phyloP scores from a whole-genome alignment of 2,888 invertebrate genomes.

The Brachypterus glaber region DNA sequence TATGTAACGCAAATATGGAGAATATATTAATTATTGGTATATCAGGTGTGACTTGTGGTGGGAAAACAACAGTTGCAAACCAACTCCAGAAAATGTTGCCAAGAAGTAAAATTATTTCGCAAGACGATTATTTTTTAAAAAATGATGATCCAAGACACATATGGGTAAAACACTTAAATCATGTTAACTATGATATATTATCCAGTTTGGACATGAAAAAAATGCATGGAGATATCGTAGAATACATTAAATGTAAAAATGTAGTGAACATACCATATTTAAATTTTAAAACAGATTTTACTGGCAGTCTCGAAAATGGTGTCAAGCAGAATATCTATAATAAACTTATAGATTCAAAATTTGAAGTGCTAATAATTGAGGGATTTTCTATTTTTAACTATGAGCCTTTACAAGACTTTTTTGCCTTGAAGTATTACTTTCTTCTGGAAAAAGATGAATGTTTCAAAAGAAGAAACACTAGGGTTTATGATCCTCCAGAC shows the following conservation, averaged over 20 bases:
- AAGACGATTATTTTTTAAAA: conserved; percentile 68
- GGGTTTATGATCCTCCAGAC: conserved; percentile 81
- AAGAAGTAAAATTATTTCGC: conserved; percentile 48
- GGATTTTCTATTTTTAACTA: conserved; percentile 69
- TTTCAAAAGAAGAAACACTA: conserved; percentile 47
- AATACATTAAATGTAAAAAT: conserved; percentile 29
- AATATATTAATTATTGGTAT: conserved; percentile 55
- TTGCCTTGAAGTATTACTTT: conserved; percentile 65
- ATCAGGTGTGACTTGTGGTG: conserved; percentile 74
- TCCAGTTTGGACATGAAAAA: conserved; percentile 62
- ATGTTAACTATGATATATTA: conserved; percentile 68
- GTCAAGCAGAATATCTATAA: conserved; percentile 15
- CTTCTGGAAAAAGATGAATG: conserved; percentile 61
- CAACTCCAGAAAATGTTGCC: conserved; percentile 43
- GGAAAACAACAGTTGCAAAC: conserved; percentile 66
- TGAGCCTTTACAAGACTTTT: conserved; percentile 54
- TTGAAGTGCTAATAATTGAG: conserved; percentile 58
- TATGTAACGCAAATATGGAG: no score
- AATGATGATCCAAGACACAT: conserved; percentile 56
- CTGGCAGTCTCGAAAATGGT: conserved; percentile 13
- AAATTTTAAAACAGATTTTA: neutral
- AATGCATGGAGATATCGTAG: conserved; percentile 53
- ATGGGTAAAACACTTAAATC: conserved; percentile 53
- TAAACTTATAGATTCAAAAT: conserved; percentile 28
- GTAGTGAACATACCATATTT: conserved; percentile 22